phyloP scores from a whole-genome alignment of 1,140 invertebrate species.

The Aleiodes sp. region DNA sequence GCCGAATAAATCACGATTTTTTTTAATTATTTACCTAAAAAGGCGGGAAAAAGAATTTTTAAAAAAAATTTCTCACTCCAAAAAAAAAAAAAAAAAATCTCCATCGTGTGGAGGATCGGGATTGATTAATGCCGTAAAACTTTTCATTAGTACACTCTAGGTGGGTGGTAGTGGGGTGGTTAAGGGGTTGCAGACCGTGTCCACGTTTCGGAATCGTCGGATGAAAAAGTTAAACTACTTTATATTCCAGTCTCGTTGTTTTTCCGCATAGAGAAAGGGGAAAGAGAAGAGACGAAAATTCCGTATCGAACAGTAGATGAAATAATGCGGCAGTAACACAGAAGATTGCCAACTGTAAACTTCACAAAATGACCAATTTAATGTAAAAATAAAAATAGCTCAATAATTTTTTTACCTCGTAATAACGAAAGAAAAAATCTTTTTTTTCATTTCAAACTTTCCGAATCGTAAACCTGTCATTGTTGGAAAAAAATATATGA shows the following conservation, averaged over 20 bases:
- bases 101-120: slow-evolving; percentile 3
- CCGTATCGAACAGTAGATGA: slow-evolving; percentile 37
- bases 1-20: too few species aligned
- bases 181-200: slow-evolving; percentile 19
- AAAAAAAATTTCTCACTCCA: too few species aligned
- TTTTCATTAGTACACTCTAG: slow-evolving; percentile 38
- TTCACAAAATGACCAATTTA: too few species aligned
- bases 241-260: slow-evolving; percentile 45
- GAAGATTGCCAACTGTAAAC: too few species aligned
- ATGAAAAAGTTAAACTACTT: slow-evolving; percentile 44
- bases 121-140: slow-evolving; percentile 37
- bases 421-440: too few species aligned
- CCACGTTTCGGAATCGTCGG: slow-evolving; percentile 27
- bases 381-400: too few species aligned
- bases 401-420: too few species aligned
- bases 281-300: slow-evolving; percentile 44
- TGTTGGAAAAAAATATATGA: slow-evolving; percentile 3
- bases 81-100: too few species aligned
- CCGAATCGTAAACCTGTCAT: slow-evolving; percentile 30
- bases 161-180: too few species aligned
- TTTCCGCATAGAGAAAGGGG: slow-evolving; percentile 42
- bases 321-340: slow-evolving; percentile 27
- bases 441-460: slow-evolving; percentile 45
- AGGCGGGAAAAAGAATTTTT: not conserved
- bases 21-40: too few species aligned